Evolutionary conservation across 1,140 invertebrate genomes (phyloP), one percentile per base, ranked within the genome.

Genomic region (Pogonomyrmex californicus): DNA sequence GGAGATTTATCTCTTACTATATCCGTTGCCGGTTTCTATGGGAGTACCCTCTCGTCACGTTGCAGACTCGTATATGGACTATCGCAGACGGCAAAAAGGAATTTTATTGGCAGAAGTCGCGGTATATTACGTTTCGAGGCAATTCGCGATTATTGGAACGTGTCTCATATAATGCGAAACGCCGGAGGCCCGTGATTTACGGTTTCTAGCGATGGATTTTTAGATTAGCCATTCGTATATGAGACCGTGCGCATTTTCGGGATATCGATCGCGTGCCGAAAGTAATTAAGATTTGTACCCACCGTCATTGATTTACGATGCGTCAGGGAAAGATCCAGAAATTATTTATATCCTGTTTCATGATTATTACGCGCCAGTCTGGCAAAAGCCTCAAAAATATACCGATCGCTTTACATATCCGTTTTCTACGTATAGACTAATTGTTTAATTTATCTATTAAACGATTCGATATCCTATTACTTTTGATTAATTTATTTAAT

Each of bases 71-170:
- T 85, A 76, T 76, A 81, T 81, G 65, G 77, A 60, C 81, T 51
- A 75, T 83, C 70, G 47, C 71, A 62, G 58, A 76, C 58, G 82
- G 60, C 82, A 76, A 85, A 75, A 85, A 76, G 70, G 71, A 85
- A 76, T 85, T 85, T 85, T 85, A 85, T 85, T 76, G 71, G 56
- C 82, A 76, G 70, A 44, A 76, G 82, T 76, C 66, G 68, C 70
- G 81, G 81, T 76, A 85, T 76, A 76, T 73, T 85, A 85, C 82
- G 68, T 85, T 85, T 76, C 70, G 71, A 51, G 33, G 70, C 82
- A 85, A 85, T 85, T 76, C 82, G 71, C 71, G 82, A 73, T 85
- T 85, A 85, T 85, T 85, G 70, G 82, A 76, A 76, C 82, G 82
- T 85, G 82, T 73, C 82, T 76, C 82, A 76, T 85, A 85, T 75